Evolutionary conservation across 2,888 invertebrate species (phyloP).

Genomic region (Trachelus stipa): DNA sequence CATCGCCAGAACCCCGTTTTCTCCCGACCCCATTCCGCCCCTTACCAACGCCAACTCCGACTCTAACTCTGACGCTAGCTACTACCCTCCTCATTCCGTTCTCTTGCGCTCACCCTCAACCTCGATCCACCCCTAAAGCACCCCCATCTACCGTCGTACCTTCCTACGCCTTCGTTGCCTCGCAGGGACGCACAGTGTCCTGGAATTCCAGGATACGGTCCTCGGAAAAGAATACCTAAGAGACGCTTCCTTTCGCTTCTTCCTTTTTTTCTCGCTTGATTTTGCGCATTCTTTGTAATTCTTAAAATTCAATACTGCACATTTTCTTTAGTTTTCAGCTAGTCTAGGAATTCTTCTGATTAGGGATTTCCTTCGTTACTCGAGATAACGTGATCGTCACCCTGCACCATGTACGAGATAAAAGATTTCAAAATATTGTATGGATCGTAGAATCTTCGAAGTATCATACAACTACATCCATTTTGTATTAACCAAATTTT

Average conservation of each 20-base stretch:
- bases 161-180: constrained; percentile 54
- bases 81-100: constrained; percentile 13
- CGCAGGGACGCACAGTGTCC: constrained; percentile 47
- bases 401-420: neutral
- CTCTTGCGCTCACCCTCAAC: constrained; percentile 23
- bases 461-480: no score
- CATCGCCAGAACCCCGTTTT: constrained; percentile 27
- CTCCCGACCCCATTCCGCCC: constrained; percentile 13
- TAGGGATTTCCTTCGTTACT: neutral
- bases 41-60: neutral
- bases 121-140: constrained; percentile 36
- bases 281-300: neutral
- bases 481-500: neutral
- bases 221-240: constrained; percentile 21
- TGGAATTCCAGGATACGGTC: constrained; percentile 9
- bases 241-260: neutral
- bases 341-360: neutral
- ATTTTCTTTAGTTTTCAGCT: neutral
- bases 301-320: neutral
- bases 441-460: no score
- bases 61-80: neutral
- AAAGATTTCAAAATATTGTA: no score
- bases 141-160: constrained; percentile 56
- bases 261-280: neutral
- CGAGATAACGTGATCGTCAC: neutral